Percentiles rank a stretch among this genome's conserved stretches.
These are phyloP conservation scores for Hypselothyrea guttata DNA, from an alignment of 2,888 invertebrate genomes.

Conservation along the genomic window DNA sequence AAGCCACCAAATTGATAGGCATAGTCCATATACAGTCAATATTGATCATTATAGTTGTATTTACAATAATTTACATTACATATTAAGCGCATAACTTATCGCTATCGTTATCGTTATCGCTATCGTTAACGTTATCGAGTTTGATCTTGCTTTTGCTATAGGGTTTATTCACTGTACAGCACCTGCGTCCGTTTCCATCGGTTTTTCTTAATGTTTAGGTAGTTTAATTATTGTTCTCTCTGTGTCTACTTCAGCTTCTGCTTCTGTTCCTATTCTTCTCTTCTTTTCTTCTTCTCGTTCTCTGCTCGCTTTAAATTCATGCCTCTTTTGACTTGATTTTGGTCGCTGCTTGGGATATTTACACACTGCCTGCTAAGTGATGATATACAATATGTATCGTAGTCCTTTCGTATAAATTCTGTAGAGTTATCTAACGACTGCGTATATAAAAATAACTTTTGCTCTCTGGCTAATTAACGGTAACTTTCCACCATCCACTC, in stretches of 20 bases:
- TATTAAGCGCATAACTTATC: constrained; percentile 56
- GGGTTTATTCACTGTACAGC: constrained; percentile 53
- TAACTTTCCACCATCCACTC: too few relatives aligned
- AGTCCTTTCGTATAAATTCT: constrained; percentile 77
- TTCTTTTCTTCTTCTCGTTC: constrained; percentile 16
- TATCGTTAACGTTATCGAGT: constrained; percentile 10
- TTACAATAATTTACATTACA: constrained; percentile 72
- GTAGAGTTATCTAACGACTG: constrained; percentile 70
- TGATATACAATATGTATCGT: constrained; percentile 73
- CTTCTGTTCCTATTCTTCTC: background rate
- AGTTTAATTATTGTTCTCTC: constrained; percentile 75
- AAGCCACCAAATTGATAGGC: constrained; percentile 60
- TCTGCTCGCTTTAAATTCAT: constrained; percentile 13
- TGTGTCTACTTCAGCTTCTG: constrained; percentile 39
- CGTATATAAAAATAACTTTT: constrained; percentile 74
- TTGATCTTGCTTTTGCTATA: constrained; percentile 25
- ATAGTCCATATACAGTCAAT: constrained; percentile 53
- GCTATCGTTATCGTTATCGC: constrained; percentile 32
- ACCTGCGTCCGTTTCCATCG: constrained; percentile 27
- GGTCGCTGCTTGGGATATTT: constrained; percentile 71
- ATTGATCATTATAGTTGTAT: constrained; percentile 44
- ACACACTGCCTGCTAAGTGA: constrained; percentile 59
- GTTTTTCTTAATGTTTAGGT: constrained; percentile 57
- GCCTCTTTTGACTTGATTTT: constrained; percentile 44
- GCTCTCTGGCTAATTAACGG: constrained; percentile 61